Base-by-base conservation (phyloP, 1,140 invertebrate species). In the Bombus waltoni region DNA sequence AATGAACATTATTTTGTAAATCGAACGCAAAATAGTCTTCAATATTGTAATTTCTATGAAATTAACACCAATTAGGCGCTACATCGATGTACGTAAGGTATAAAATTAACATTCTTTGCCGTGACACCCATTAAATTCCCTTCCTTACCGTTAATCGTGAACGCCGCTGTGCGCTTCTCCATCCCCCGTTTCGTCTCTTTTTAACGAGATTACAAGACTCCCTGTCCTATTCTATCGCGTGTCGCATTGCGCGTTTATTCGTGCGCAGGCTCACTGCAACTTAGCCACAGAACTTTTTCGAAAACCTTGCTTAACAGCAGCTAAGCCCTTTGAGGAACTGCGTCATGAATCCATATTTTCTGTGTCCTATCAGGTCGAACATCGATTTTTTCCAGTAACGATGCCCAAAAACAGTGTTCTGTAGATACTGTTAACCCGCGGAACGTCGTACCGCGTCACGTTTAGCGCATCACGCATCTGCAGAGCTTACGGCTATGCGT, bases 241-340 rank as follows among this genome's bases (percentile, higher is more conserved):
- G 92, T 92, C 92, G 92, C 92, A 93, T 93, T 93, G 92, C 92
- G 92, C 92, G 92, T 93, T 86, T 87, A 86, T 88, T 82, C 84
- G 89, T 90, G 92, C 92, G 92, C 92, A 93, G 87, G 89, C 92
- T 84, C 92, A 86, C 59, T 88, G 83, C 81, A 68, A 77, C 70
- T 66, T 74, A 53, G 71, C 72, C 87, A 81, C 79, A 35, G 82
- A 86, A 85, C 62, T 83, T 82, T 84, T 89, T 86, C 80, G 86
- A 87, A 87, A 83, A 83, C n/a, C 81, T 62, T 68, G 38, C 40
- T 84, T 84, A 76, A 86, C 76, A 82, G n/a, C 32, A 66, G 32
- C 40, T 40, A 73, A 73, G 42, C 53, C 65, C 57, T 82, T 70
- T 70, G 59, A 82, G 62, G 18, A 53, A 86, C 71, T 81, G 71